Evolutionary conservation across 2,888 invertebrate genomes (phyloP), one percentile per base, ranked within the genome.

Genomic region (Erebia palarica): DNA sequence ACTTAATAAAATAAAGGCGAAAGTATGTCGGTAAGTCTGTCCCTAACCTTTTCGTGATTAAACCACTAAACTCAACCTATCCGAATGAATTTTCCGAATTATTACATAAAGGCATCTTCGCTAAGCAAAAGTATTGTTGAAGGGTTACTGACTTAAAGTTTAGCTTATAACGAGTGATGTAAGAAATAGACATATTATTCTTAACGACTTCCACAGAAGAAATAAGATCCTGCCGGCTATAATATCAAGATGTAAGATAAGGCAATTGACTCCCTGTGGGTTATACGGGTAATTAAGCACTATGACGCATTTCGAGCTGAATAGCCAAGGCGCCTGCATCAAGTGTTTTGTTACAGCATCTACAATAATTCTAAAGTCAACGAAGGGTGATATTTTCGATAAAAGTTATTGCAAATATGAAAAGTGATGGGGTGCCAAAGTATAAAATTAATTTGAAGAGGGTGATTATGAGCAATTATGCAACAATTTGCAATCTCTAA

Each of bases 201-300:
- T 63, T 47, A 63, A 63, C 21, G 18, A 49, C 49, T 63, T 63
- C 47, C 49, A 63, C 21, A 18, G 55, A 72, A 71, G 55, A 64
- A 63, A 58, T 51, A 65, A 67, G 72, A 75, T 72, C 73, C 65
- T 67, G 67, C 72, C 65, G 65, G 65, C 51, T 59, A 16, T 63
- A 65, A 58, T 66, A 66, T 72, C 53, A 61, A 69, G 72, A 78
- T 78, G 71, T 78, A 76, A 82, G 91, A 92, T 92, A 91, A 88
- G 81, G 82, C 88, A 90, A 90, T 90, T 88, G 91, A 84, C 88
- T 82, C 84, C 91, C 91, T 80, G 87, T 82, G 77, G 77, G 87
- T 73, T 85, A 92, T 93, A 90, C 90, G 92, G 92, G 92, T 92
- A 92, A 92, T 92, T 92, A 90, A 86, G 83, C 84, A 80, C 76